Conservation (phyloP, 2,797 vertebrate genomes). For the Centroberyx gerrardi region DNA sequence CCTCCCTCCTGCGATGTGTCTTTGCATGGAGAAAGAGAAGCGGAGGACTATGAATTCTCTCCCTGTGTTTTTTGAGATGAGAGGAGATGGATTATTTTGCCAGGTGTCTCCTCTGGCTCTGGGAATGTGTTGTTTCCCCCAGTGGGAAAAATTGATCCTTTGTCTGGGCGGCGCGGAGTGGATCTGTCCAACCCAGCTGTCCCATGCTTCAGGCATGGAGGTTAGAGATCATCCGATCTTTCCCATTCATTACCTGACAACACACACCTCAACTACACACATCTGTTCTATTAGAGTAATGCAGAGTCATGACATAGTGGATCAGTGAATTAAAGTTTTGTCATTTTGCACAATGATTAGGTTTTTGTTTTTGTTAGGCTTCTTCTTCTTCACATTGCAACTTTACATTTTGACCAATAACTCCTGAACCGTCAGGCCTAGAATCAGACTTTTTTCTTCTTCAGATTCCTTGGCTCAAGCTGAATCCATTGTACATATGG, state of each 20-base stretch:
- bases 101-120: slow-evolving; percentile 82
- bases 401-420: no score
- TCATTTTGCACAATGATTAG: no score
- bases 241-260: slow-evolving; percentile 20
- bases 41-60: slow-evolving; percentile 51
- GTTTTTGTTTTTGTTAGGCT: no score
- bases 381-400: no score
- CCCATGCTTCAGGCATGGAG: slow-evolving; percentile 38
- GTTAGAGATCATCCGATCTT: slow-evolving; percentile 40
- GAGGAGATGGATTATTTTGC: slow-evolving; percentile 76
- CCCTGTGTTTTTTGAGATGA: slow-evolving; percentile 48
- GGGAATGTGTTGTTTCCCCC: slow-evolving; percentile 72
- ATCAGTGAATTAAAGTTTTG: no score
- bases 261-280: not conserved
- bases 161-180: slow-evolving; percentile 63
- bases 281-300: not conserved
- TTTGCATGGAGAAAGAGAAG: slow-evolving; percentile 30
- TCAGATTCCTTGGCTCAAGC: no score
- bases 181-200: slow-evolving; percentile 69
- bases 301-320: not conserved
- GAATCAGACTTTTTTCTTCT: no score
- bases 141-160: slow-evolving; percentile 69
- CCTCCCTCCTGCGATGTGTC: slow-evolving; percentile 36
- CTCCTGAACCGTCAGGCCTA: no score
- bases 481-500: no score